Percentiles rank a stretch among this genome's conserved stretches.
Conservation (phyloP, 2,888 invertebrate species). For the Trachelus iudaicus region DNA sequence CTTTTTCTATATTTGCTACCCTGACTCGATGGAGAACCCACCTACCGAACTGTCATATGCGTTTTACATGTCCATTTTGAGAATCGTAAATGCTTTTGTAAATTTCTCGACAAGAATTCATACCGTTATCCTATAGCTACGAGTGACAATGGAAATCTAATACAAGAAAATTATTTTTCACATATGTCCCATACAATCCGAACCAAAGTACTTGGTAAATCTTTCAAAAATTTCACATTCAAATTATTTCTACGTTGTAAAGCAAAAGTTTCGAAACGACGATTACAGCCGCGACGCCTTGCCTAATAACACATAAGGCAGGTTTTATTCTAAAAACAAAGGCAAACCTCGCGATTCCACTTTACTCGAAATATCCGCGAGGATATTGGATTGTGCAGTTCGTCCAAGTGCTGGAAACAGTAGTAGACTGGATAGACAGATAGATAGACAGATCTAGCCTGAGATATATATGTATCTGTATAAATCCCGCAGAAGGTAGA, state of each 20-base stretch:
- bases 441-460: neutral
- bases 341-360: neutral
- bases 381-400: neutral
- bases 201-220: neutral
- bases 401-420: neutral
- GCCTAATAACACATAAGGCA: too few relatives aligned
- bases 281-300: neutral
- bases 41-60: neutral
- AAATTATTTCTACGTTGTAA: neutral
- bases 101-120: neutral
- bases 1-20: neutral
- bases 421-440: neutral
- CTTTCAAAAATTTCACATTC: neutral
- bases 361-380: neutral
- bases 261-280: neutral
- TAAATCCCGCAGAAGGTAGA: neutral
- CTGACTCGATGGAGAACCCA: neutral
- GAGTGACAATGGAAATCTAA: neutral
- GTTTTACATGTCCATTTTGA: neutral
- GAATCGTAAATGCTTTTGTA: neutral
- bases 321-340: too few relatives aligned
- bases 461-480: neutral
- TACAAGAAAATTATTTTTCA: neutral
- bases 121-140: too few relatives aligned
- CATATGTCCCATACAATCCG: neutral